Conservation (phyloP, 2,888 invertebrate species). For the Melieria crassipennis region DNA sequence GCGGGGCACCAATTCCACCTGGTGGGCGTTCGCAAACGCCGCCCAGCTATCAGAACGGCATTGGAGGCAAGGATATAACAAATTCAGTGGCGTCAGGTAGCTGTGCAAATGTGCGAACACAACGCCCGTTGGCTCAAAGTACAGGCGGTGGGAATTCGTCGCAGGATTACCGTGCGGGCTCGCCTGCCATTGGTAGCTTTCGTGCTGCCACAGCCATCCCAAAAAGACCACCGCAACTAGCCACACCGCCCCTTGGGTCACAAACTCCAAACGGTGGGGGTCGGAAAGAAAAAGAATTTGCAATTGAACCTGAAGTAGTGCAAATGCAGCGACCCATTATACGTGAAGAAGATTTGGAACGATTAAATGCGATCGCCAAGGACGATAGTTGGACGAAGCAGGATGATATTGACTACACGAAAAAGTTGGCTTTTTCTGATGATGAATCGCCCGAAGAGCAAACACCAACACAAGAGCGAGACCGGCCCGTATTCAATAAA, state of each 20-base stretch:
- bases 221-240: constrained; percentile 56
- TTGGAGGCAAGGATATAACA: constrained; percentile 41
- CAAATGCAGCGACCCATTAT: constrained; percentile 86
- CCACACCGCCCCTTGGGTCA: constrained; percentile 50
- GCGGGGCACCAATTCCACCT: constrained; percentile 55
- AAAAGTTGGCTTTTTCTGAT: constrained; percentile 93
- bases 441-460: constrained; percentile 73
- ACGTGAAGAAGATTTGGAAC: constrained; percentile 90
- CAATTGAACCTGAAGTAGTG: constrained; percentile 69
- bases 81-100: background rate
- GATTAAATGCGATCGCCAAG: constrained; percentile 89
- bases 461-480: constrained; percentile 47
- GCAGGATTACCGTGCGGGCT: constrained; percentile 52
- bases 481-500: constrained; percentile 48
- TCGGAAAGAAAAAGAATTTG: constrained; percentile 60
- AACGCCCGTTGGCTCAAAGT: constrained; percentile 36
- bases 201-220: constrained; percentile 59
- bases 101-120: constrained; percentile 29
- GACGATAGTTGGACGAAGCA: constrained; percentile 93
- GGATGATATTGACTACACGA: constrained; percentile 94
- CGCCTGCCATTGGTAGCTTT: constrained; percentile 52
- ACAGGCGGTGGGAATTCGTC: constrained; percentile 30
- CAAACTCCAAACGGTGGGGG: constrained; percentile 45
- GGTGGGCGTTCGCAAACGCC: constrained; percentile 47
- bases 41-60: constrained; percentile 59